A percentile compares a stretch with the other conserved stretches of the same genome.
Conservation (phyloP, 1,140 invertebrate species). For the Drosophila saltans region DNA sequence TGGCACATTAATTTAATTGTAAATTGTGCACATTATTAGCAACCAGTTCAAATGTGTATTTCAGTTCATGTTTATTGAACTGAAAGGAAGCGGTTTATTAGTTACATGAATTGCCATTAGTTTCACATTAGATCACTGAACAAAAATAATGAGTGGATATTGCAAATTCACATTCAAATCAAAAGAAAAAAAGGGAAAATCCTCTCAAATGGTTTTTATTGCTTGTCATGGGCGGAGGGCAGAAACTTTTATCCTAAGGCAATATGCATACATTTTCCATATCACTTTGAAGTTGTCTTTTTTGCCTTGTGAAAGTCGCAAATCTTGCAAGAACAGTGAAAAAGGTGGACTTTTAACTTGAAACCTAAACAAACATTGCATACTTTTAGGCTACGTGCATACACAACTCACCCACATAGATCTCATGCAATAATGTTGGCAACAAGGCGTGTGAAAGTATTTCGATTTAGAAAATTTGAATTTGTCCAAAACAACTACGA, state of each 20-base stretch:
- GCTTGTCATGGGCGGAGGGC: not conserved
- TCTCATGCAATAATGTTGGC: conserved; percentile 43
- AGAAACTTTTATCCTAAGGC: conserved; percentile 20
- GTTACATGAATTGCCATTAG: conserved; percentile 1
- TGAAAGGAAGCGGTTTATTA: conserved; percentile 29
- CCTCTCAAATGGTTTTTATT: no score
- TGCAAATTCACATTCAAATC: not conserved
- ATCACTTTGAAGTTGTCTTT: not conserved
- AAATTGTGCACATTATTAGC: conserved; percentile 33
- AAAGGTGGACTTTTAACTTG: conserved; percentile 42
- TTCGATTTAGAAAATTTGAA: conserved; percentile 77
- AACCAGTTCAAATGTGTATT: conserved; percentile 17
- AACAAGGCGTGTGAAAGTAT: conserved; percentile 53
- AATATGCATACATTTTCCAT: conserved; percentile 29
- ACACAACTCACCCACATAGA: conserved; percentile 33
- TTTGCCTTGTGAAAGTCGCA: conserved; percentile 19
- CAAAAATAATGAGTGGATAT: conserved; percentile 25
- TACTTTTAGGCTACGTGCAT: conserved; percentile 57
- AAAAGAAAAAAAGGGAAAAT: no score
- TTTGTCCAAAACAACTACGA: conserved; percentile 39
- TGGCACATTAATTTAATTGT: conserved; percentile 55
- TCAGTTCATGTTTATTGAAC: conserved; percentile 33
- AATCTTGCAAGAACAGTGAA: conserved; percentile 29
- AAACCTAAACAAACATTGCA: conserved; percentile 72
- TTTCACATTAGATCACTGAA: not conserved